Evolutionary conservation across 2,113 vertebrate species (phyloP).

Genomic region (Embiotoca jacksoni): DNA sequence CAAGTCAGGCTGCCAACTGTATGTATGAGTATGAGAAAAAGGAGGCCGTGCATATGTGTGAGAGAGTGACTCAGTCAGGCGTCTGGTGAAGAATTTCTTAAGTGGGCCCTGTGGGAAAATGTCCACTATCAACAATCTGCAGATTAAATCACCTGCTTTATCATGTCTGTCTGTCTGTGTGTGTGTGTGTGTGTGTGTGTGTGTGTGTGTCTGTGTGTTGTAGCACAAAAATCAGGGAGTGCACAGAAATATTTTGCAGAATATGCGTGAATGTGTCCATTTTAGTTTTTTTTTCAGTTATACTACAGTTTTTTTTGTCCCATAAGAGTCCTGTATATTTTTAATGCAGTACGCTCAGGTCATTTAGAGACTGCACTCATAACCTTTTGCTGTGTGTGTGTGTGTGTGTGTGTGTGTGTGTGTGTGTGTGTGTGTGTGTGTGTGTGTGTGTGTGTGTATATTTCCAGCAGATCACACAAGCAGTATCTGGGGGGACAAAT

Average conservation of each 20-base stretch:
- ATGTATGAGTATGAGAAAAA: neutral
- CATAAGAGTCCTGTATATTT: neutral
- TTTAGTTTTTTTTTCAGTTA: no score
- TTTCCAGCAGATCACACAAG: slow-evolving; percentile 52
- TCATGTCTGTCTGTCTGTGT: slow-evolving; percentile 29
- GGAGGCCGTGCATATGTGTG: slow-evolving; percentile 16
- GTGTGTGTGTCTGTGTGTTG: no score
- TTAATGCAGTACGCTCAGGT: neutral
- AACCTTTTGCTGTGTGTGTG: slow-evolving; percentile 38
- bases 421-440: slow-evolving; percentile 1
- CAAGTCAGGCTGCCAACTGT: slow-evolving; percentile 23
- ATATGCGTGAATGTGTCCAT: no score
- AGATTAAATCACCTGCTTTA: slow-evolving; percentile 70
- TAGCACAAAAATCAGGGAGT: no score
- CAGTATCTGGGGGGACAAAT: slow-evolving; percentile 62
- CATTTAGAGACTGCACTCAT: slow-evolving; percentile 42
- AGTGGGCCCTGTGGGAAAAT: slow-evolving; percentile 74
- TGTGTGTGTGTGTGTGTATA: slow-evolving; percentile 6
- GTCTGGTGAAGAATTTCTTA: slow-evolving; percentile 61
- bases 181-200: neutral
- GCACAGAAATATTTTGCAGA: no score
- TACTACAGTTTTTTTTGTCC: neutral
- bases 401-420: no score
- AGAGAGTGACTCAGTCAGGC: slow-evolving; percentile 46
- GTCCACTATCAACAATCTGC: slow-evolving; percentile 65